Evolutionary conservation across 2,797 vertebrate species (phyloP), one percentile per base, ranked within the genome.

Genomic region (Rhinoraja longicauda): DNA sequence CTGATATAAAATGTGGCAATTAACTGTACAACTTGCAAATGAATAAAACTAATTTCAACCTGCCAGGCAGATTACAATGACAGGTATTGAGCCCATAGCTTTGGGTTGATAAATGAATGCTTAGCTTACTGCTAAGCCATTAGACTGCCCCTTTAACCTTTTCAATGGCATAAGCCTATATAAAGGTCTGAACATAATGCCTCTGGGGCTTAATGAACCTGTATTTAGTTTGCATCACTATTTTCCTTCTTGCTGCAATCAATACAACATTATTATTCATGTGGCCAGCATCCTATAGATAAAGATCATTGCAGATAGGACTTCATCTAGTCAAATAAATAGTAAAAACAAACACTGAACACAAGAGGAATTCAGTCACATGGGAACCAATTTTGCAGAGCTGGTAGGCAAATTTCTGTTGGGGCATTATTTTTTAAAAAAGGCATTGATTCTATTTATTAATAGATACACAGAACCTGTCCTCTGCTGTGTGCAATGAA

Each of bases 181-280:
- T 92, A 92, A 92, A 92, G 90, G 90, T 75, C 29, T 75, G 70
- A 92, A 92, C 36, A n/a, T 57, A 92, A 91, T 92, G 70, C 90
- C 70, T 19, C 24, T 45, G 70, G 64, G 39, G 72, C 70, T 73
- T 70, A 26, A 75, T 57, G 39, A 92, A 70, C 29, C 90, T 75
- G 90, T 92, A 92, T 75, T 92, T 92, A 75, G 70, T 75, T 75
- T 75, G 90, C 90, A 92, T 92, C 67, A 53, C 90, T 75, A 75
- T 92, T 92, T 92, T 92, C 39, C 70, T 73, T 73, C 21, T 75
- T 75, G 90, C 36, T 92, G 70, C 90, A 75, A 92, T 92, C 90
- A 92, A 92, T 92, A 75, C 36, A 59, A 57, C 81, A 29, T 73
- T 91, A 70, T 91, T 39, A 91, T 91, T 21, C 4, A 21, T 75